Evolutionary conservation across 37 sponge, comb jelly and placozoan species (phyloP).

Genomic region (Chondrilla cf. caribensis): DNA sequence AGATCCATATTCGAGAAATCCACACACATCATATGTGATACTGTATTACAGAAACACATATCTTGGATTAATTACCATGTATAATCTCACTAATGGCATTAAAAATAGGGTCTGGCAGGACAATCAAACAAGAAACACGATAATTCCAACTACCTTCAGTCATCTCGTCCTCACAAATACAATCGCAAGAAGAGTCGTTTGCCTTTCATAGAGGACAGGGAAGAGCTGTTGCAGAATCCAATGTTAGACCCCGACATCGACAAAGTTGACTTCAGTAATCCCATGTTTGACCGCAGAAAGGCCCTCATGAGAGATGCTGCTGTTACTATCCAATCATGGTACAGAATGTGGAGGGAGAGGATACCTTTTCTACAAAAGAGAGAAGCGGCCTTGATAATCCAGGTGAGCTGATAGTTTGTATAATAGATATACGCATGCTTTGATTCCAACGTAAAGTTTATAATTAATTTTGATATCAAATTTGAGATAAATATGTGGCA

Average conservation of each 20-base stretch:
- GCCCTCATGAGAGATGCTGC: slow-evolving; percentile 51
- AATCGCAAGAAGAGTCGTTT: slow-evolving; percentile 21
- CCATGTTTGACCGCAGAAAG: slow-evolving; percentile 54
- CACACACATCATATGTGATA: too few relatives aligned
- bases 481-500: too few relatives aligned
- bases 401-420: slow-evolving; percentile 27
- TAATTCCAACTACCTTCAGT: neutral
- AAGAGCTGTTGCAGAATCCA: slow-evolving; percentile 46
- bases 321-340: slow-evolving; percentile 67
- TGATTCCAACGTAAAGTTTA: too few relatives aligned
- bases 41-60: too few relatives aligned
- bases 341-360: slow-evolving; percentile 57
- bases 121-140: neutral
- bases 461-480: too few relatives aligned
- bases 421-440: neutral
- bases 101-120: too few relatives aligned
- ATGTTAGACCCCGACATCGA: slow-evolving; percentile 41
- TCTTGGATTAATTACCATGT: too few relatives aligned
- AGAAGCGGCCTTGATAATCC: slow-evolving; percentile 38
- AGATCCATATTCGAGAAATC: too few relatives aligned
- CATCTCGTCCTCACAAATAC: neutral
- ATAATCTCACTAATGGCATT: too few relatives aligned
- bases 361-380: slow-evolving; percentile 48
- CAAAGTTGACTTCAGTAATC: slow-evolving; percentile 53
- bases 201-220: slow-evolving; percentile 31